These are phyloP conservation scores for Heliconius hortense DNA, from an alignment of 2,888 invertebrate species.

Conservation along the genomic window DNA sequence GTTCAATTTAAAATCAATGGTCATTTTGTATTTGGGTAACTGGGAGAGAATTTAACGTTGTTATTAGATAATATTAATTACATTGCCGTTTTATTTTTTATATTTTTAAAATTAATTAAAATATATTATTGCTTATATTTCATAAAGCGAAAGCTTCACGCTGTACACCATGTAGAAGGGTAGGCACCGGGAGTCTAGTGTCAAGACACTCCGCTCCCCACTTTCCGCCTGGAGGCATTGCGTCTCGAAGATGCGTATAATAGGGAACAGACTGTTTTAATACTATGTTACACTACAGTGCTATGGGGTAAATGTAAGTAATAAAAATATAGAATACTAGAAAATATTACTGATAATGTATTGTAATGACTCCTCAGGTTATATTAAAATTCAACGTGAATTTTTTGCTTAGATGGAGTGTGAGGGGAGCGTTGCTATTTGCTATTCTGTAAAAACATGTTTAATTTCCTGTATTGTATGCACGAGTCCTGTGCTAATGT, in stretches of 20 bases:
- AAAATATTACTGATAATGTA: neutral
- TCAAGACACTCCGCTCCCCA: neutral
- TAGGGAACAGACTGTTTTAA: no score
- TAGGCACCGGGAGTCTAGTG: neutral
- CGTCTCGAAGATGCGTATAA: neutral
- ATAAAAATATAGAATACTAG: neutral
- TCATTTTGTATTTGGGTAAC: slow-evolving; percentile 2
- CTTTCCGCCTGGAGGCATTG: neutral
- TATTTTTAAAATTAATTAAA: neutral
- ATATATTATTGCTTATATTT: neutral
- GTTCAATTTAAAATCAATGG: slow-evolving; percentile 14
- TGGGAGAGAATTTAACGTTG: neutral
- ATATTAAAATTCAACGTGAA: neutral
- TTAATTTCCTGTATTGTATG: neutral
- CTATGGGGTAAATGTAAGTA: no score
- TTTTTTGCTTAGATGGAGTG: slow-evolving; percentile 3
- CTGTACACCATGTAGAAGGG: neutral
- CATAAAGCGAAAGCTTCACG: no score
- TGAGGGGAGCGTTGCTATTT: slow-evolving; percentile 2
- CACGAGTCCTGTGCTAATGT: neutral
- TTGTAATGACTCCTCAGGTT: neutral
- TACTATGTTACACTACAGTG: no score
- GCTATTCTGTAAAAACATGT: slow-evolving; percentile 20
- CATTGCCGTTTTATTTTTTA: neutral
- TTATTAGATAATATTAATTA: neutral